These are phyloP conservation scores for Garrulus glandarius DNA, from an alignment of 2,797 vertebrate genomes.

Conservation along the genomic window DNA sequence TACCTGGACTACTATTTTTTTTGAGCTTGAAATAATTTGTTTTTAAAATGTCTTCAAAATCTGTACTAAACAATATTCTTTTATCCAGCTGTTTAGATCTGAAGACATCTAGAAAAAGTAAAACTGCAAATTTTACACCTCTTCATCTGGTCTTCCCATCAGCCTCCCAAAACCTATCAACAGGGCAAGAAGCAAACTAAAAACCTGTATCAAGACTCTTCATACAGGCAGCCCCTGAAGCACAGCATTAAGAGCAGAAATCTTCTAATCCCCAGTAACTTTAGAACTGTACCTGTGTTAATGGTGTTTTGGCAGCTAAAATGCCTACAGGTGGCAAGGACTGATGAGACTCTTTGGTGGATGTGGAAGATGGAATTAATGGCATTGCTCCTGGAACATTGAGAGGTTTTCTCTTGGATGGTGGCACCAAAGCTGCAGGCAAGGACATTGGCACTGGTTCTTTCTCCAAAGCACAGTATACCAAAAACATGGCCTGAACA, in stretches of 20 bases:
- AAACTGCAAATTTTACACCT: background rate
- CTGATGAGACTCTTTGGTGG: conserved; percentile 85
- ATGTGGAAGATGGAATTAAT: conserved; percentile 81
- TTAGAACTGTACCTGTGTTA: conserved; percentile 76
- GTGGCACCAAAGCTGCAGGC: conserved; percentile 90
- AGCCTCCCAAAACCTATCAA: background rate
- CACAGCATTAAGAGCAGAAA: background rate
- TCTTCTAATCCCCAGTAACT: background rate
- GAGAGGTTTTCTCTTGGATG: conserved; percentile 91
- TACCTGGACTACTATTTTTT: background rate
- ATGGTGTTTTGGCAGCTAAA: conserved; percentile 82
- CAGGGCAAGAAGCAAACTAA: background rate
- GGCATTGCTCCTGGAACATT: conserved; percentile 80
- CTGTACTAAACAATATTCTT: background rate
- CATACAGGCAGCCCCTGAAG: background rate
- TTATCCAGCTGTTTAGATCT: background rate
- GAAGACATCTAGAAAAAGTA: background rate
- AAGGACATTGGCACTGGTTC: conserved; percentile 95
- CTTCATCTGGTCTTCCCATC: background rate
- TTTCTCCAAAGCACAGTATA: conserved; percentile 96
- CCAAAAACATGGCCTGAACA: conserved; percentile 95
- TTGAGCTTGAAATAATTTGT: background rate
- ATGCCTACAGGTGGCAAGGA: conserved; percentile 81
- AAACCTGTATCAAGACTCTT: background rate
- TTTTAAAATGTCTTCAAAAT: background rate